Percentiles rank a stretch among this genome's conserved stretches.
Conservation (phyloP, 2,113 vertebrate genomes). For the Parotia lawesii region DNA sequence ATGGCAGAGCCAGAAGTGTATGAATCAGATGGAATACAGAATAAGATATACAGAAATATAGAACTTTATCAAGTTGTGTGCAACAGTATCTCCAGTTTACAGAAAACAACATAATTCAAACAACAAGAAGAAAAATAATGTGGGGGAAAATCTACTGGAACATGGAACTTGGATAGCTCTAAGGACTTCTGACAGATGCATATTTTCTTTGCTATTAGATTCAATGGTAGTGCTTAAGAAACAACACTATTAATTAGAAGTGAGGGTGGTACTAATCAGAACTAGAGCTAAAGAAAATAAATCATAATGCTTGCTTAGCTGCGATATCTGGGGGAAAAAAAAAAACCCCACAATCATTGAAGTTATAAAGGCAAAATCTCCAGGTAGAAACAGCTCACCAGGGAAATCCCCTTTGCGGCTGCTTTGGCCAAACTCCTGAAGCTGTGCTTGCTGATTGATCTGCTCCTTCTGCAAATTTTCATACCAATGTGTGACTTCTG, state of each 20-base stretch:
- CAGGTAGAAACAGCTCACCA: slow-evolving; percentile 69
- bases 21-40: not conserved
- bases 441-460: slow-evolving; percentile 96
- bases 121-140: not conserved
- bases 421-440: slow-evolving; percentile 97
- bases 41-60: not conserved
- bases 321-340: not conserved
- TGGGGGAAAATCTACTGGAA: fast-evolving
- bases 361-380: not conserved
- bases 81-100: not conserved
- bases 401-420: slow-evolving; percentile 92
- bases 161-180: not conserved
- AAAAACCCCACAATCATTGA: not conserved
- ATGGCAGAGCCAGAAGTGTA: not conserved
- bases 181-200: not conserved
- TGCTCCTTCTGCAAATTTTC: slow-evolving; percentile 99
- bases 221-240: not conserved
- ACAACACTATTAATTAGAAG: not conserved
- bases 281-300: not conserved
- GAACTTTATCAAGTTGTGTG: not conserved
- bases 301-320: not conserved
- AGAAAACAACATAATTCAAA: not conserved
- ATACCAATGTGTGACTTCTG: slow-evolving; percentile 98
- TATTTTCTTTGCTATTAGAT: not conserved
- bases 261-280: not conserved